phyloP scores from a whole-genome alignment of 2,888 invertebrate species.

The Torymus tubicola region DNA sequence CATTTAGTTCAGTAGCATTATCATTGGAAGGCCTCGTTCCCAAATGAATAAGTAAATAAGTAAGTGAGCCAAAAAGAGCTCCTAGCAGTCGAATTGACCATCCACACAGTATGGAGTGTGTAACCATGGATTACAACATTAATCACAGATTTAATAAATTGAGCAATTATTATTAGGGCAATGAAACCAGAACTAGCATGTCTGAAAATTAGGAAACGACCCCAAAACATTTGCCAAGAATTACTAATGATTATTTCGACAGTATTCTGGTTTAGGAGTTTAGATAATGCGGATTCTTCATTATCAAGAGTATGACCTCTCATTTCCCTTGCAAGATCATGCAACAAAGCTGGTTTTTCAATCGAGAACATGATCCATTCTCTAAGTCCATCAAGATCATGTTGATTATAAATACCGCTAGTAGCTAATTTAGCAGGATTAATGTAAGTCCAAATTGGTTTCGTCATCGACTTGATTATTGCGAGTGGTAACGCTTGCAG shows the following conservation, averaged over 20 bases:
- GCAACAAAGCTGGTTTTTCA: constrained; percentile 10
- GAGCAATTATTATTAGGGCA: neutral
- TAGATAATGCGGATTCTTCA: neutral
- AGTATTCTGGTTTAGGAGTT: neutral
- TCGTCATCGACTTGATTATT: constrained; percentile 14
- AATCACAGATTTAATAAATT: neutral
- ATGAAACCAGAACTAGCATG: neutral
- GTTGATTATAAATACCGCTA: constrained; percentile 51
- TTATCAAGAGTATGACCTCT: neutral
- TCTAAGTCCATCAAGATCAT: constrained; percentile 41
- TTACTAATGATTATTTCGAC: neutral
- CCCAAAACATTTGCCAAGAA: neutral
- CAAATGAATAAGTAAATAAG: too few relatives aligned
- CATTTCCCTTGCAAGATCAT: neutral
- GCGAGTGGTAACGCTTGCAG: constrained; percentile 2
- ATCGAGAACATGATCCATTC: constrained; percentile 48
- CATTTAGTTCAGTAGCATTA: too few relatives aligned
- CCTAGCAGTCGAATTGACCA: neutral
- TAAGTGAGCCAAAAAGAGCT: too few relatives aligned
- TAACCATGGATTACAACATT: neutral
- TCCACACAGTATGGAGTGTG: neutral
- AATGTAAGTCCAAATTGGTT: constrained; percentile 16
- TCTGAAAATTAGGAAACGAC: neutral
- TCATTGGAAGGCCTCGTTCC: too few relatives aligned
- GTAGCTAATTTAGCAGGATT: constrained; percentile 36